These are phyloP conservation scores for Epizoanthus stellaris DNA, from an alignment of 92 coral and sea anemone genomes.

Conservation along the genomic window DNA sequence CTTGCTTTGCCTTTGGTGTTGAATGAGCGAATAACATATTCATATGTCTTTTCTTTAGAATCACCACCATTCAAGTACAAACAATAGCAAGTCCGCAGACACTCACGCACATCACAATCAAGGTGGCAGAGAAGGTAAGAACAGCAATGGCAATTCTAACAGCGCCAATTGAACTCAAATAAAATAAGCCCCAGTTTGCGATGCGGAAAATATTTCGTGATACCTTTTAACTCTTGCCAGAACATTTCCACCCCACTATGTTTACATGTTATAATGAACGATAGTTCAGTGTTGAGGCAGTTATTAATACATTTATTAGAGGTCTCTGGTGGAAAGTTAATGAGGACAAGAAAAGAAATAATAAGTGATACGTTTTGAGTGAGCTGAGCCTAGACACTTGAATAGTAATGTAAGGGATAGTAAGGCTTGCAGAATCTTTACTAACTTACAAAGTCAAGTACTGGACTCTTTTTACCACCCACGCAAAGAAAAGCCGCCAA, in stretches of 20 bases:
- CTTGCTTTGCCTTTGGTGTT: constrained; percentile 22
- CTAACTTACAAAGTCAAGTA: constrained; percentile 28
- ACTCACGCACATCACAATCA: constrained; percentile 13
- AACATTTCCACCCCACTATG: constrained; percentile 20
- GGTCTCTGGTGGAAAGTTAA: constrained; percentile 1
- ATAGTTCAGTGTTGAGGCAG: not conserved
- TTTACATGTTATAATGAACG: constrained; percentile 1
- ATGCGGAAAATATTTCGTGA: constrained; percentile 15
- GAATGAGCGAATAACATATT: constrained; percentile 34
- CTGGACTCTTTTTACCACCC: constrained; percentile 18
- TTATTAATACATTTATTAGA: not conserved
- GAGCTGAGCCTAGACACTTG: not conserved
- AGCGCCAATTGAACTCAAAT: not conserved
- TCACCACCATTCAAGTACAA: constrained; percentile 21
- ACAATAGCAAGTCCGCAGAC: constrained; percentile 21
- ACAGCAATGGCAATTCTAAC: not conserved
- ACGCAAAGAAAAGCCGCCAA: constrained; percentile 41
- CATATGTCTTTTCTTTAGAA: constrained; percentile 12
- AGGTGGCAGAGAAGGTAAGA: constrained; percentile 9
- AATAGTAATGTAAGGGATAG: not conserved
- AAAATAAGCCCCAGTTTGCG: not conserved
- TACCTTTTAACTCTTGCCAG: constrained; percentile 5
- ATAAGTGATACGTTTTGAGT: constrained; percentile 6
- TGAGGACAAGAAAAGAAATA: not conserved
- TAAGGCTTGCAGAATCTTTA: constrained; percentile 1